Evolutionary conservation across 2,797 vertebrate genomes (phyloP).

Genomic region (Crax fasciolata): DNA sequence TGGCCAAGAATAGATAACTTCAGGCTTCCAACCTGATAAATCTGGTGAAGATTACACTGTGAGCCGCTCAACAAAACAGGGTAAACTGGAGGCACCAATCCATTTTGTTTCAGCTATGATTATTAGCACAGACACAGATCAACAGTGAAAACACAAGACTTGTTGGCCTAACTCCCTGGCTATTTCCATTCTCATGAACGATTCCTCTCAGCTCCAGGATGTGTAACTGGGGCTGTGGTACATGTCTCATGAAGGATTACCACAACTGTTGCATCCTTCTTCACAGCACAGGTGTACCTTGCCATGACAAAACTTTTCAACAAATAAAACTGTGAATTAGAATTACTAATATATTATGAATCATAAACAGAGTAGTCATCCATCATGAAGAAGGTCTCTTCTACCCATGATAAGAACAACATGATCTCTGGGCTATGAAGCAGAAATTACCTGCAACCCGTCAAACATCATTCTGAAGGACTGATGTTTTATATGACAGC

Average conservation of each 20-base stretch:
- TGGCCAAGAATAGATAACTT: background rate
- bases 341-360: background rate
- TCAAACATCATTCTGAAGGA: conserved; percentile 43
- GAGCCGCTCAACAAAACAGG: fast-evolving
- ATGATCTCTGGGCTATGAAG: conserved; percentile 49
- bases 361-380: background rate
- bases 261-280: background rate
- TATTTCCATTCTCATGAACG: background rate
- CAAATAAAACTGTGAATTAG: background rate
- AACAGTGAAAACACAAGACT: background rate
- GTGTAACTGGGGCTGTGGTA: background rate
- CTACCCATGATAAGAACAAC: background rate
- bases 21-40: background rate
- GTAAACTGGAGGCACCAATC: background rate
- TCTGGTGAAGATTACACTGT: background rate
- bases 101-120: background rate
- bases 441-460: conserved; percentile 56
- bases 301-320: background rate
- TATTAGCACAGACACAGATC: background rate
- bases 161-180: background rate
- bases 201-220: background rate
- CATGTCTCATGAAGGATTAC: background rate
- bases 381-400: conserved; percentile 30
- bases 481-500: conserved; percentile 5
- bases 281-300: background rate